Percentiles rank a stretch among this genome's conserved stretches.
Conservation (phyloP, 2,797 vertebrate species). For the Smutsia temminckii region DNA sequence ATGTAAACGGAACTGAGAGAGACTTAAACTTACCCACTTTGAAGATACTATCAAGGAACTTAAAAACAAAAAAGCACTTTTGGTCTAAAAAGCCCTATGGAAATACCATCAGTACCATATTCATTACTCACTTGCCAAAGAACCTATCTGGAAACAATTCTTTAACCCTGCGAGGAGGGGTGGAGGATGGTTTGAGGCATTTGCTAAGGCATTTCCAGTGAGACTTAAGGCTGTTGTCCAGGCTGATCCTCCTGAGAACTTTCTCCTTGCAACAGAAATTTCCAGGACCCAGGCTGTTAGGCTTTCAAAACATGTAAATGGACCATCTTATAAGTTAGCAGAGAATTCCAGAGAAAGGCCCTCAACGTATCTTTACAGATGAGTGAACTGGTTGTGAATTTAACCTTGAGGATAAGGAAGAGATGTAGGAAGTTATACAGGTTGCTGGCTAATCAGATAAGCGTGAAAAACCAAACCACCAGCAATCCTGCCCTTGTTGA, state of each 20-base stretch:
- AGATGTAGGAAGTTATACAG: background rate
- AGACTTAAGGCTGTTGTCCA: background rate
- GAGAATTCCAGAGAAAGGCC: background rate
- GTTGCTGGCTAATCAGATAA: background rate
- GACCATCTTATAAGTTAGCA: background rate
- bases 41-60: background rate
- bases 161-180: rapidly evolving
- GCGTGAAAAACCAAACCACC: background rate
- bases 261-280: background rate
- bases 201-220: background rate
- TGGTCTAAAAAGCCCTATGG: background rate
- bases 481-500: background rate
- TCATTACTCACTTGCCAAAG: background rate
- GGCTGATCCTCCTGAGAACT: background rate
- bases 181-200: background rate
- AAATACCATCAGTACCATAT: background rate
- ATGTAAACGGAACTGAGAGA: background rate
- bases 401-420: background rate
- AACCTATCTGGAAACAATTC: background rate
- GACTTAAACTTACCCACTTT: background rate
- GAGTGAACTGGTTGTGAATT: background rate
- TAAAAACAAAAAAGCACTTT: background rate
- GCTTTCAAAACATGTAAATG: background rate
- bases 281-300: background rate
- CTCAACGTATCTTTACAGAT: background rate